Conservation (phyloP, 2,797 vertebrate species). For the Macropodus opercularis region DNA sequence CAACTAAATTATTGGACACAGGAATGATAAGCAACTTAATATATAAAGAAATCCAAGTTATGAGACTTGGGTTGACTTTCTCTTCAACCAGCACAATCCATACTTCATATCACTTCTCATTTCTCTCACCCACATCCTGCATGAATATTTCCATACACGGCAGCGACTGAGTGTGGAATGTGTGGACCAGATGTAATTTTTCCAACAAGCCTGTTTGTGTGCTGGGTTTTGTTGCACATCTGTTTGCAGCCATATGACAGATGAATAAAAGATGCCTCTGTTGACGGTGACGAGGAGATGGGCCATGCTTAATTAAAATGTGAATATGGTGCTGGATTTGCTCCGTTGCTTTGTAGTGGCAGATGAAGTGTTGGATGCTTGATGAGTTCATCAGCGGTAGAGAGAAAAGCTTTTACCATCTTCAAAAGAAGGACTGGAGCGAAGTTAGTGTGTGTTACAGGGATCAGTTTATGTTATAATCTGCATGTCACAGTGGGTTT, state of each 20-base stretch:
- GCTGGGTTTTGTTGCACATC: conserved; percentile 44
- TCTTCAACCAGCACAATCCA: too few species aligned
- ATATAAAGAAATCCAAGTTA: neutral
- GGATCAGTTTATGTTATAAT: too few species aligned
- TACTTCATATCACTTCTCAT: too few species aligned
- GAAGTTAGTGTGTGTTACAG: neutral
- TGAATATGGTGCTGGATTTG: conserved; percentile 37
- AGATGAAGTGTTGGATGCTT: conserved; percentile 33
- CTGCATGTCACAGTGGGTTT: too few species aligned
- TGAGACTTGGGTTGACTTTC: too few species aligned
- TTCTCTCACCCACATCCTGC: too few species aligned
- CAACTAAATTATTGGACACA: neutral
- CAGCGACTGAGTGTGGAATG: neutral
- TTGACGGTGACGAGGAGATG: conserved; percentile 63
- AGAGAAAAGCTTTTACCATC: conserved; percentile 17
- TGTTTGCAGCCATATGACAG: conserved; percentile 63
- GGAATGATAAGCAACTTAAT: too few species aligned
- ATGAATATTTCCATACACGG: neutral
- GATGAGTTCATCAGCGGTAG: conserved; percentile 43
- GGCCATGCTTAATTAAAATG: conserved; percentile 76
- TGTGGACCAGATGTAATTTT: conserved; percentile 17
- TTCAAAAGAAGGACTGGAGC: conserved; percentile 11
- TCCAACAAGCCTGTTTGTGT: conserved; percentile 25
- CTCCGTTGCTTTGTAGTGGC: conserved; percentile 20
- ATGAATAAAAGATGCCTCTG: conserved; percentile 76